Percentiles rank a stretch among this genome's conserved stretches.
Conservation (phyloP, 2,888 invertebrate genomes). For the Heliothis peltigera region DNA sequence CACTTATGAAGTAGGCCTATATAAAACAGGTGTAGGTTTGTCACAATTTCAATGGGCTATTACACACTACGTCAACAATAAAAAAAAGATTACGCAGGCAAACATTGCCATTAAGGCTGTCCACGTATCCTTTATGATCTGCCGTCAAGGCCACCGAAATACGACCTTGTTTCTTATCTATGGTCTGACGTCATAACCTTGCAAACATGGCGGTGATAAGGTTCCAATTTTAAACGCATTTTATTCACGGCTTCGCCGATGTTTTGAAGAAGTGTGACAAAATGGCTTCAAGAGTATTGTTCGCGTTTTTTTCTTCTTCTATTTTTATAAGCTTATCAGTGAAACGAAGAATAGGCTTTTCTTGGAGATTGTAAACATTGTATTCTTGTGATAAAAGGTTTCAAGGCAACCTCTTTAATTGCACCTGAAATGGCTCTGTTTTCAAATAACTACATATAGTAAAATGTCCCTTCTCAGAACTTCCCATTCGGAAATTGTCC, state of each 20-base stretch:
- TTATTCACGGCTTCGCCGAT: constrained; percentile 39
- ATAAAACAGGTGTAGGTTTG: no score
- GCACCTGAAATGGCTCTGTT: background rate
- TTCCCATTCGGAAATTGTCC: no score
- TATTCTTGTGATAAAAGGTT: background rate
- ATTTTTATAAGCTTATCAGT: background rate
- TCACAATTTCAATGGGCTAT: background rate
- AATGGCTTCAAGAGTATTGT: constrained; percentile 19
- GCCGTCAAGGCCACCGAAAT: constrained; percentile 31
- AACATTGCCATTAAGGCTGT: constrained; percentile 27
- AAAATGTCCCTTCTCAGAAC: no score
- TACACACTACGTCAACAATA: constrained; percentile 30
- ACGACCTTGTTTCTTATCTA: constrained; percentile 54
- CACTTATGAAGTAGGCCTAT: no score
- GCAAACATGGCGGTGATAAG: constrained; percentile 47
- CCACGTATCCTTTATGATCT: constrained; percentile 18
- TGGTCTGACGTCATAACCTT: constrained; percentile 44
- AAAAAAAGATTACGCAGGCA: constrained; percentile 24
- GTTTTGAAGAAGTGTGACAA: constrained; percentile 24
- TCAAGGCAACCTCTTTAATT: background rate
- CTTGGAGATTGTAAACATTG: constrained; percentile 1
- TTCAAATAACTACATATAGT: no score
- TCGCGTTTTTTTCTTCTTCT: background rate
- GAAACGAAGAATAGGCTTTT: background rate
- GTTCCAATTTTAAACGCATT: constrained; percentile 45